These are phyloP conservation scores for Acomys russatus DNA, from an alignment of 2,797 vertebrate genomes.

Conservation along the genomic window DNA sequence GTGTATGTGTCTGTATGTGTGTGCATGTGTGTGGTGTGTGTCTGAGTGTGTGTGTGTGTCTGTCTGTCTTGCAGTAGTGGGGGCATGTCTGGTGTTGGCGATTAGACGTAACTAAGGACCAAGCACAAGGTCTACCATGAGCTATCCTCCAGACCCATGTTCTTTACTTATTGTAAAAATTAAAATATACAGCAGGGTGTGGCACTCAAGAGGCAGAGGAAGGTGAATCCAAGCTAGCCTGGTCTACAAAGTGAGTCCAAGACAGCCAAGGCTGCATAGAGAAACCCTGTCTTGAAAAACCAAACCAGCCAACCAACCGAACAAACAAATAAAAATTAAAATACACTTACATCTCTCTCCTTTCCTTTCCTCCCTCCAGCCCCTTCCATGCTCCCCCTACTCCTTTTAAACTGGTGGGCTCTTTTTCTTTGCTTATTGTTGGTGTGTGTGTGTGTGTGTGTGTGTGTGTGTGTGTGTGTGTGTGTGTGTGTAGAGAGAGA, in stretches of 20 bases:
- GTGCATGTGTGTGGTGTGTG: too few relatives aligned
- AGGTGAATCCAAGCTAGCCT: too few relatives aligned
- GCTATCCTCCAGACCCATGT: background rate
- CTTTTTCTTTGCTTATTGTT: background rate
- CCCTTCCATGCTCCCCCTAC: background rate
- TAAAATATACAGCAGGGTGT: background rate
- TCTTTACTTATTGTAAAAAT: slow-evolving; percentile 50
- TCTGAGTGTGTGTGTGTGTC: too few relatives aligned
- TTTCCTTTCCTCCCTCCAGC: background rate
- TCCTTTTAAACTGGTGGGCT: background rate
- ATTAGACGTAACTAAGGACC: background rate
- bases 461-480: background rate
- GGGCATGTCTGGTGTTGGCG: background rate
- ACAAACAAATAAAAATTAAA: background rate
- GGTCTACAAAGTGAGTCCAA: too few relatives aligned
- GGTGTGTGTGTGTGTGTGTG: background rate
- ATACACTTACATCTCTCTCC: background rate
- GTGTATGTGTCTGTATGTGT: too few relatives aligned
- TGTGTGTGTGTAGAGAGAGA: too few relatives aligned
- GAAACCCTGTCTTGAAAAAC: too few relatives aligned
- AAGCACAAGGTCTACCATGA: background rate
- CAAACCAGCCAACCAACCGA: too few relatives aligned
- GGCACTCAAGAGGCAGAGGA: too few relatives aligned
- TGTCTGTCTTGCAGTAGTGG: background rate
- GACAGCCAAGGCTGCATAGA: too few relatives aligned